These are phyloP conservation scores for Nipponacmea schrenckii DNA, from an alignment of 2,888 invertebrate genomes.

Conservation along the genomic window DNA sequence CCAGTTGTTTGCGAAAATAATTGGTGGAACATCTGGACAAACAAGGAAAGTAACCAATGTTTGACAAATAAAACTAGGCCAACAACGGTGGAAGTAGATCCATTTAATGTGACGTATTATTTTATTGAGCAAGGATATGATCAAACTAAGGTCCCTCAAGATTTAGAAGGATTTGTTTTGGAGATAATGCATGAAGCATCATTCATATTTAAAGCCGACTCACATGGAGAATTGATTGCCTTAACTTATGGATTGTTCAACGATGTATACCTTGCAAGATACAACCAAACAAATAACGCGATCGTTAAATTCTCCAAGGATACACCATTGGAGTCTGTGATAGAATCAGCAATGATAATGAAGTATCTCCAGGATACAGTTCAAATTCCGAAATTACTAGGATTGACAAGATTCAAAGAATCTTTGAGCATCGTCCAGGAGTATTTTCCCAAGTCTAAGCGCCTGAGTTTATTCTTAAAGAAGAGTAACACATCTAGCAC, in stretches of 20 bases:
- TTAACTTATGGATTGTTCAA: background rate
- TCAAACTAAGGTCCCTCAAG: background rate
- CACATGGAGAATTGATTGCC: background rate
- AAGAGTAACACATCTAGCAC: background rate
- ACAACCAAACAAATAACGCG: background rate
- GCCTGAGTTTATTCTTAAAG: background rate
- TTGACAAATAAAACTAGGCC: no score
- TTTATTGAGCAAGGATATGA: background rate
- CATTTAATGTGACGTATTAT: background rate
- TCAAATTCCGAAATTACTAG: background rate
- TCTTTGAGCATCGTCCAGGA: background rate
- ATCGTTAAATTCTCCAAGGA: background rate
- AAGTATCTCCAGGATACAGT: background rate
- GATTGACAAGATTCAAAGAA: background rate
- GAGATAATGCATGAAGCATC: background rate
- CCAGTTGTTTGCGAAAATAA: no score
- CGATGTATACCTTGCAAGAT: background rate
- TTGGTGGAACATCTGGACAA: no score
- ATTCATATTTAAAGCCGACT: background rate
- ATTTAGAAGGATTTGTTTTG: background rate
- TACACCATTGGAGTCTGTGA: background rate
- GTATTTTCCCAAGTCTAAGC: background rate
- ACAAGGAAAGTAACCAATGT: no score
- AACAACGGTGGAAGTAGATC: no score
- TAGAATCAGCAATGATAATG: background rate